Evolutionary conservation across 2,113 vertebrate genomes (phyloP).

Genomic region (Piaya cayana): DNA sequence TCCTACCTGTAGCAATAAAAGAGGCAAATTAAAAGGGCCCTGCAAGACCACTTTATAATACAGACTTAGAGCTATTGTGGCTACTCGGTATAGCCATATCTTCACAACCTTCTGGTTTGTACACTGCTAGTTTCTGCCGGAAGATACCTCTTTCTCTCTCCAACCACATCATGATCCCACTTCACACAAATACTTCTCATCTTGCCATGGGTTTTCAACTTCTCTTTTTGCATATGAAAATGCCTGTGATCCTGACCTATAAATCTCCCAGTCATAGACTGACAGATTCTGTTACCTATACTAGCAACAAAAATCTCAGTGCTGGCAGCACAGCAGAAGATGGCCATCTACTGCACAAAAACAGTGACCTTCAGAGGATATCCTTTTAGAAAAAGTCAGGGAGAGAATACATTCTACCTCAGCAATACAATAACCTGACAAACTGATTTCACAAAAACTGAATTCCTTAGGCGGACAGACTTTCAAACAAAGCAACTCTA

Average conservation of each 20-base stretch:
- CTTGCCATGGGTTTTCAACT: neutral
- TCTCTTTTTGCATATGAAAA: neutral
- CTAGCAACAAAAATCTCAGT: neutral
- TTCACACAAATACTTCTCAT: neutral
- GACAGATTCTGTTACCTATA: neutral
- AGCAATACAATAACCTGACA: neutral
- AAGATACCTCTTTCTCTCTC: neutral
- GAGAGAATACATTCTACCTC: neutral
- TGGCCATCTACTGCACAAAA: neutral
- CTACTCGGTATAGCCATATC: neutral
- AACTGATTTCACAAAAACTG: neutral
- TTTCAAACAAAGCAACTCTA: neutral
- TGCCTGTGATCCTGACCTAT: neutral
- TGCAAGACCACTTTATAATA: neutral
- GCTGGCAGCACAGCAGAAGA: neutral
- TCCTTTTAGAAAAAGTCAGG: neutral
- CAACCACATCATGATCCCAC: neutral
- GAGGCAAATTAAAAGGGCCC: neutral
- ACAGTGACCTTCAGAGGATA: neutral
- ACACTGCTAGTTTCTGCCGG: neutral
- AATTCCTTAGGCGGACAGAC: neutral
- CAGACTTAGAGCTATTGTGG: neutral
- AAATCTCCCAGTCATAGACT: neutral
- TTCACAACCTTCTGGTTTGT: neutral
- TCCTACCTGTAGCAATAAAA: neutral